Evolutionary conservation across 2,113 vertebrate species (phyloP).

Genomic region (Rhipidura dahli): DNA sequence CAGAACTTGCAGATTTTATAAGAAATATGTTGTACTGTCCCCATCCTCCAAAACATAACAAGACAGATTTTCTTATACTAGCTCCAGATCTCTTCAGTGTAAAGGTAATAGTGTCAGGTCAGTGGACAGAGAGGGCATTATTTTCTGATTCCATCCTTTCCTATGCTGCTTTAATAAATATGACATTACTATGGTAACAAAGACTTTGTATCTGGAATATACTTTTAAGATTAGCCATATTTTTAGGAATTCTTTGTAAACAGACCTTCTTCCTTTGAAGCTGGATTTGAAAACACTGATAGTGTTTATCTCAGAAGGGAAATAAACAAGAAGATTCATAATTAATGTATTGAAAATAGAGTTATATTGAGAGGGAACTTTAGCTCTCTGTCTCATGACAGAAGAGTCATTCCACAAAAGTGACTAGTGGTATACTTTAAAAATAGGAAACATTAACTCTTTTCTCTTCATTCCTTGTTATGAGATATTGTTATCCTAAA

Average conservation of each 20-base stretch:
- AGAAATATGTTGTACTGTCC: background rate
- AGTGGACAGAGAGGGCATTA: background rate
- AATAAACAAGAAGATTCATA: conserved; percentile 46
- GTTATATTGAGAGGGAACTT: background rate
- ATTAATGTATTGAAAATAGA: conserved; percentile 46
- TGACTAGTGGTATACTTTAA: background rate
- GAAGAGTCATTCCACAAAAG: background rate
- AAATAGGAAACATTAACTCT: background rate
- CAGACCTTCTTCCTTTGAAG: conserved; percentile 35
- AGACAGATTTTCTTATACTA: background rate
- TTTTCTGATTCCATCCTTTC: background rate
- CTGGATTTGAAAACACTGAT: conserved; percentile 29
- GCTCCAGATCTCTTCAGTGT: background rate
- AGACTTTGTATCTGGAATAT: background rate
- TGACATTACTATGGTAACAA: background rate
- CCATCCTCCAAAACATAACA: background rate
- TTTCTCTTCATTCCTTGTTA: background rate
- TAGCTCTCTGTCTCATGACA: background rate
- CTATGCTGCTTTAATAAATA: background rate
- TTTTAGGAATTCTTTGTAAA: conserved; percentile 18
- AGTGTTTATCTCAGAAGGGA: conserved; percentile 56
- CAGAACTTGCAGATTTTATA: background rate
- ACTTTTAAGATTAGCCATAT: background rate
- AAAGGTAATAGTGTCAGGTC: background rate
- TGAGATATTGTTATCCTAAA: background rate